These are phyloP conservation scores for Mimachlamys varia DNA, from an alignment of 2,888 invertebrate genomes.

Conservation along the genomic window DNA sequence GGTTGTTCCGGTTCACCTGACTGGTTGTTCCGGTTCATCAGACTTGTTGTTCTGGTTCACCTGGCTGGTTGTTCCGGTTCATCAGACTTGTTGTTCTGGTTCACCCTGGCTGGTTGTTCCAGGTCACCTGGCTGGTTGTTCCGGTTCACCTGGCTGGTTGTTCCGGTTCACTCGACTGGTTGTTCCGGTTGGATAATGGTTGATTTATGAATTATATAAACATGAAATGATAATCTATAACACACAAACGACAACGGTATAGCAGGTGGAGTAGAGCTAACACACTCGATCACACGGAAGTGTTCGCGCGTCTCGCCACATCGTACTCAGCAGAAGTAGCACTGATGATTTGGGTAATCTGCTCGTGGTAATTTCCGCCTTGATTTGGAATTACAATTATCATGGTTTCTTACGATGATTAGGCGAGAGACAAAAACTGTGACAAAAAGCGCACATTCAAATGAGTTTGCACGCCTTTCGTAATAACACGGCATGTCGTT, in stretches of 20 bases:
- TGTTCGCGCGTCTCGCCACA: neutral
- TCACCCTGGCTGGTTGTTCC: no score
- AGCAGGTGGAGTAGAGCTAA: neutral
- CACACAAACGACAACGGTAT: neutral
- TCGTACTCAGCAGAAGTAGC: neutral
- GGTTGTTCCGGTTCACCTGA: no score
- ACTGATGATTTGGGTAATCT: neutral
- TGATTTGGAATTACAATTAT: neutral
- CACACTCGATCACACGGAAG: neutral
- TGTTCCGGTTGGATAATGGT: no score
- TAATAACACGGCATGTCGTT: slow-evolving; percentile 26
- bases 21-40: no score
- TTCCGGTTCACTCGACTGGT: no score
- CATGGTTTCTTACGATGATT: neutral
- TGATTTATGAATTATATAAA: no score
- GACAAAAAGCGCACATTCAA: neutral
- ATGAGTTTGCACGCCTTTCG: slow-evolving; percentile 13
- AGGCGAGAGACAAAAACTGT: neutral
- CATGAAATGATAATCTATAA: neutral
- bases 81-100: no score
- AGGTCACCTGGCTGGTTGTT: no score
- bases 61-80: no score
- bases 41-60: no score
- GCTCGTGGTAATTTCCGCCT: neutral
- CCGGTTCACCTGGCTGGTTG: no score